Conservation (phyloP, 92 coral and sea anemone genomes). For the Epizoanthus fatuus region DNA sequence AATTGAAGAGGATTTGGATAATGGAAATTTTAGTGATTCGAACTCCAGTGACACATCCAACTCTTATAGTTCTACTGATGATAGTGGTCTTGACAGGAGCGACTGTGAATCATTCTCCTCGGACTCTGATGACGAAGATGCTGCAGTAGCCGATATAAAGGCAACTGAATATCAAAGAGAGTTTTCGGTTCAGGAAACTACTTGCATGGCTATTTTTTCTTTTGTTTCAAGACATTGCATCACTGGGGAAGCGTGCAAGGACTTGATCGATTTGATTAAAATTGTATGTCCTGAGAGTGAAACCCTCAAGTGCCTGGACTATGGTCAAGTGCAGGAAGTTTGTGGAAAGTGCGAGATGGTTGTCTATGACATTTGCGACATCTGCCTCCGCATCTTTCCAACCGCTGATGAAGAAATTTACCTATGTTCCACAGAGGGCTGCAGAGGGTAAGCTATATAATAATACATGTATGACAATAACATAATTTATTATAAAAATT, state of each 20-base stretch:
- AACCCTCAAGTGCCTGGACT: conserved; percentile 46
- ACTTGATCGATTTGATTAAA: conserved; percentile 56
- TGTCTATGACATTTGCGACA: conserved; percentile 59
- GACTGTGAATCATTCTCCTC: too few relatives aligned
- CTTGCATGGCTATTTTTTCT: conserved; percentile 31
- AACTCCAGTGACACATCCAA: too few relatives aligned
- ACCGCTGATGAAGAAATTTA: conserved; percentile 32
- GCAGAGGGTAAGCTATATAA: conserved; percentile 32
- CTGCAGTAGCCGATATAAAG: too few relatives aligned
- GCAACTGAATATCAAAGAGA: too few relatives aligned
- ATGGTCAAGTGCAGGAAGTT: conserved; percentile 64
- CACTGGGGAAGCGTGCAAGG: conserved; percentile 56
- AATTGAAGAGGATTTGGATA: too few relatives aligned
- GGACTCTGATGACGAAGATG: too few relatives aligned
- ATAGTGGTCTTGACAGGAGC: too few relatives aligned
- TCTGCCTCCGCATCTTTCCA: conserved; percentile 51
- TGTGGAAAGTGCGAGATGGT: conserved; percentile 58
- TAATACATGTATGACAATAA: neutral
- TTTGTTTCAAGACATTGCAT: conserved; percentile 44
- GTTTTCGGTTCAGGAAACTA: too few relatives aligned
- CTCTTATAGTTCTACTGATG: too few relatives aligned
- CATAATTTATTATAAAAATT: neutral
- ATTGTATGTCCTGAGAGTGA: conserved; percentile 51
- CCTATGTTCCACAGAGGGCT: conserved; percentile 29
- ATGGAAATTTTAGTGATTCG: too few relatives aligned